Evolutionary conservation across 2,888 invertebrate species (phyloP), one percentile per base, ranked within the genome.

Genomic region (Caenorhabditis drosophilae): DNA sequence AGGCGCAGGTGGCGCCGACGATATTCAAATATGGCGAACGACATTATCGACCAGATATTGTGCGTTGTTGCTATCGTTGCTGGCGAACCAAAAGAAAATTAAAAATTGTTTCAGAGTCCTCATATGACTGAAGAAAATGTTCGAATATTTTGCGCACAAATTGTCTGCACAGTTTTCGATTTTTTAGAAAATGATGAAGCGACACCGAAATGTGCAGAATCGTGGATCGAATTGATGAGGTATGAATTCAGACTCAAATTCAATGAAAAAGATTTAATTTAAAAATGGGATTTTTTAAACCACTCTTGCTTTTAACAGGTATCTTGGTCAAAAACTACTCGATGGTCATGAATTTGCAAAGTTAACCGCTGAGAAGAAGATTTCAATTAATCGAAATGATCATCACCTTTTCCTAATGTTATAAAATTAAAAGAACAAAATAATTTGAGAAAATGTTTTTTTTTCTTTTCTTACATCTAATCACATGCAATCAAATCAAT

Each of bases 1-100:
- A 79, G 50, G 59, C 62, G 6, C 79, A 79, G 49, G 78, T 79
- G 18, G 75, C 74, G 3, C 73, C 73, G 27, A 71, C 73, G 1
- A 58, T 78, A n/a, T 77, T 77, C 70, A 75, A 77, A 26, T 77
- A 77, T 50, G 78, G 78, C 7, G 70, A 76, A 53, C 48, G 78
- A 45, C 78, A 78, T 48, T 78, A 74, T 40, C 16, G 54, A 36
- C 57, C 57, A 0, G 57, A 63, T 46, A 63, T 63, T 42, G 63
- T 63, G 35, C 53, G 63, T 57, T 48, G 25, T 11, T 6, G 42
- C 0, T 16, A 36, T 2, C 12, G 1, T 3, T 26, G n/a, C 7
- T n/a, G 27, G 36, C n/a, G 6, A 7, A 7, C 40, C 15, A 11
- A 7, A 11, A 11, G 20, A 40, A 18, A 20, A 18, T 20, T 40